Evolutionary conservation across 2,888 invertebrate genomes (phyloP), one percentile per base, ranked within the genome.

Genomic region (Agrotis ipsilon): DNA sequence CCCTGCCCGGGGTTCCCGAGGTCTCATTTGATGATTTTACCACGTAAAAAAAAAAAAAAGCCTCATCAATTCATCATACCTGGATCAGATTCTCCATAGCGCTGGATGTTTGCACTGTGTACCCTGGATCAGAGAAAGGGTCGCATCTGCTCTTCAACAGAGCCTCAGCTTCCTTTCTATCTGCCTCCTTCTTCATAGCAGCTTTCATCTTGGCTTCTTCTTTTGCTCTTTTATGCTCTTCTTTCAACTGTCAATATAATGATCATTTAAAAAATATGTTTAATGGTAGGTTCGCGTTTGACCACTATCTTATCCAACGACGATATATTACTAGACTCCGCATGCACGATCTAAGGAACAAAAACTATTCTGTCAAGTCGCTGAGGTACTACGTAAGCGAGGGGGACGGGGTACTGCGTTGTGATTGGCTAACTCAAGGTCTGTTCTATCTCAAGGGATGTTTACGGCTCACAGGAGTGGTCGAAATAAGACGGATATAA

Each of bases 61-160:
- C 39, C 9, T 11, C 39, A 39, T 39, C 9, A 39, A 39, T 39
- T 39, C 39, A 39, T 13, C 68, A 68, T 71, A 92, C 92, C 75
- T 84, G 68, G 0, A 78, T 62, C 24, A 91, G 32, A 0, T 78
- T 48, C 0, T 60, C 68, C 55, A 75, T 80, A 5, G 69, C 60
- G 0, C 45, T 61, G 0, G 92, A 90, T 0, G 18, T 57, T 59
- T 86, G 27, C 0, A 86, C 49, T 19, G 65, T 66, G 45, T 92
- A 92, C 0, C 92, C 92, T 3, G 89, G 91, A 39, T 92, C 92
- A 0, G 81, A 55, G 6, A 84, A 68, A 0, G 92, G 92, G 52
- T 89, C 89, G 21, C 86, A 89, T 9, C 81, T 83, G 2, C 63
- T 3, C 43, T 90, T 92, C 24, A 89, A 57, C 0, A 84, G n/a